Conservation (phyloP, 2,113 vertebrate genomes). For the Thunnus maccoyii region DNA sequence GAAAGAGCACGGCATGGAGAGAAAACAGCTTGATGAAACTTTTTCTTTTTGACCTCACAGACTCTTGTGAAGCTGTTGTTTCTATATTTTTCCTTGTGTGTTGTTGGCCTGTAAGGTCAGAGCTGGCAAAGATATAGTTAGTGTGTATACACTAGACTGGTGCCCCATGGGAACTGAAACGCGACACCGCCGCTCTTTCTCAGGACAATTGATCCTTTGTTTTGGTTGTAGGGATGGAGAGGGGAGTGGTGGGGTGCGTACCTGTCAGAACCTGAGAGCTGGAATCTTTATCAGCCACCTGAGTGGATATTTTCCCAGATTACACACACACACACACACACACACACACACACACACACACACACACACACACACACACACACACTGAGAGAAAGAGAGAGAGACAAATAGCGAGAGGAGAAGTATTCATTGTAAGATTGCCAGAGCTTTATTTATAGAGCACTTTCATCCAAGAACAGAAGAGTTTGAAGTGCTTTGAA, state of each 20-base stretch:
- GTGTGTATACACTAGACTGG: conserved; percentile 46
- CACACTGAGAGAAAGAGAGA: background rate
- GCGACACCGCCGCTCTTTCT: conserved; percentile 49
- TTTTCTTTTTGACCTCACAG: background rate
- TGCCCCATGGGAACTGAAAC: conserved; percentile 75
- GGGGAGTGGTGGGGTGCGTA: conserved; percentile 52
- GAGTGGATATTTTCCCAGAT: conserved; percentile 56
- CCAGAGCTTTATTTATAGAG: conserved; percentile 52
- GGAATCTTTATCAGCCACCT: conserved; percentile 55
- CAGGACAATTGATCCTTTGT: conserved; percentile 79
- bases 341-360: conserved; percentile 1
- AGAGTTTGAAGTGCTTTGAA: conserved; percentile 8
- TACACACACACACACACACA: conserved; percentile 17
- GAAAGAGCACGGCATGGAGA: background rate
- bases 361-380: background rate
- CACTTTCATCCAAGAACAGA: conserved; percentile 57
- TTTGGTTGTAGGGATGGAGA: conserved; percentile 55
- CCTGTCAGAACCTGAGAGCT: conserved; percentile 69
- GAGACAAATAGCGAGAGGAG: background rate
- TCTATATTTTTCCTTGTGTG: background rate
- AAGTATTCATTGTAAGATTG: conserved; percentile 17
- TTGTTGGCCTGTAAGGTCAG: background rate
- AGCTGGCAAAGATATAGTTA: conserved; percentile 22
- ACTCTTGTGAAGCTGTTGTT: background rate
- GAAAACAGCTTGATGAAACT: background rate